These are phyloP conservation scores for Pristiophorus japonicus DNA, from an alignment of 2,113 vertebrate species.

Conservation along the genomic window DNA sequence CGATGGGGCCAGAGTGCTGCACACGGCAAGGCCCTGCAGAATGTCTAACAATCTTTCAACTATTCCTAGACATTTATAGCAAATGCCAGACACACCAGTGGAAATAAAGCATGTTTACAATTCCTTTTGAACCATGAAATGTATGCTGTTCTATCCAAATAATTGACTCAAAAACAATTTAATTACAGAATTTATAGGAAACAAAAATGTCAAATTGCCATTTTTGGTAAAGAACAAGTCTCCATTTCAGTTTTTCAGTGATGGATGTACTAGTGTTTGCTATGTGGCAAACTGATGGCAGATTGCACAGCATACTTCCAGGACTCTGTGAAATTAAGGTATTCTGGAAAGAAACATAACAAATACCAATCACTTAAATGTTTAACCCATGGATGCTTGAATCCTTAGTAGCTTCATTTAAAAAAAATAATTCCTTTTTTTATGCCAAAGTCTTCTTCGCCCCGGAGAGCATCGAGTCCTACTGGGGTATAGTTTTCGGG, in stretches of 20 bases:
- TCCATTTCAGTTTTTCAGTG: slow-evolving; percentile 16
- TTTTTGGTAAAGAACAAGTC: slow-evolving; percentile 17
- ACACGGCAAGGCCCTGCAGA: slow-evolving; percentile 18
- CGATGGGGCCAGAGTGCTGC: background rate
- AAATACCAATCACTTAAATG: no score
- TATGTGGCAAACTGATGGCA: background rate
- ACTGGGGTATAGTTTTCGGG: background rate
- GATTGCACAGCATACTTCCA: slow-evolving; percentile 7
- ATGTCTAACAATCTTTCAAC: slow-evolving; percentile 44
- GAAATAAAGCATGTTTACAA: slow-evolving; percentile 53
- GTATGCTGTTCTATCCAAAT: slow-evolving; percentile 43
- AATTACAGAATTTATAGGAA: slow-evolving; percentile 36
- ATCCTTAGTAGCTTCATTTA: background rate
- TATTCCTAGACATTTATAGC: slow-evolving; percentile 50
- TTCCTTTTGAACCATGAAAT: slow-evolving; percentile 44
- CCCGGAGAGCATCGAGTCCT: no score
- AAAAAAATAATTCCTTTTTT: background rate
- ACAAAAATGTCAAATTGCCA: slow-evolving; percentile 24
- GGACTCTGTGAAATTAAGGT: background rate
- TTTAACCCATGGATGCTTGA: background rate
- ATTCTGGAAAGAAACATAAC: background rate
- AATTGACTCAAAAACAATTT: slow-evolving; percentile 35
- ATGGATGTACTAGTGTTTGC: background rate
- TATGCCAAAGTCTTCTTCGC: background rate
- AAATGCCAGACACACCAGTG: slow-evolving; percentile 42